phyloP scores from a whole-genome alignment of 2,797 vertebrate genomes.

The Silurus lanzhouensis region DNA sequence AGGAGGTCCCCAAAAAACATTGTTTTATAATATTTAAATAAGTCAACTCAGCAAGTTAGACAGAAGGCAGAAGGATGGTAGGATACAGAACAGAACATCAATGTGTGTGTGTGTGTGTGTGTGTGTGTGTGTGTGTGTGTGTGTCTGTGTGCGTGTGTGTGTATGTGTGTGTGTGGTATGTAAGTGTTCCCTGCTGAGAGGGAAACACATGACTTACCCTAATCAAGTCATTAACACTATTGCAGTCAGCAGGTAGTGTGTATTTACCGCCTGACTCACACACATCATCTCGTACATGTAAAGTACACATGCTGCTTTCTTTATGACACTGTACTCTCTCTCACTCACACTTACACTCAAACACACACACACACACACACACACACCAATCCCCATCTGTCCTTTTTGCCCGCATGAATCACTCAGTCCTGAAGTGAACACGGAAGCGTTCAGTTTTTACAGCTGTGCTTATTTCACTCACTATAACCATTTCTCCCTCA shows the following conservation, averaged over 20 bases:
- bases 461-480: slow-evolving; percentile 36
- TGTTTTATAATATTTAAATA: background rate
- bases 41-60: background rate
- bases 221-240: slow-evolving; percentile 15
- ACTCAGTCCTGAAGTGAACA: slow-evolving; percentile 21
- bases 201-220: slow-evolving; percentile 4
- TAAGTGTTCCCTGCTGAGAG: background rate
- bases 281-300: background rate
- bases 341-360: background rate
- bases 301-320: background rate
- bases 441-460: slow-evolving; percentile 32
- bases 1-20: no score
- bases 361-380: slow-evolving; percentile 6
- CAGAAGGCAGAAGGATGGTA: background rate
- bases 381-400: background rate
- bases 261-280: slow-evolving; percentile 2
- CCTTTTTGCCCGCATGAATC: background rate
- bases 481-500: background rate
- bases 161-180: slow-evolving; percentile 1
- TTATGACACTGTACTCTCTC: background rate
- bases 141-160: no score
- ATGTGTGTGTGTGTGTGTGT: slow-evolving; percentile 1
- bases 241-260: slow-evolving; percentile 1
- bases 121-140: background rate
- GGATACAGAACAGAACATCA: background rate